Conservation (phyloP, 2,888 invertebrate species). For the Andrena camellia region DNA sequence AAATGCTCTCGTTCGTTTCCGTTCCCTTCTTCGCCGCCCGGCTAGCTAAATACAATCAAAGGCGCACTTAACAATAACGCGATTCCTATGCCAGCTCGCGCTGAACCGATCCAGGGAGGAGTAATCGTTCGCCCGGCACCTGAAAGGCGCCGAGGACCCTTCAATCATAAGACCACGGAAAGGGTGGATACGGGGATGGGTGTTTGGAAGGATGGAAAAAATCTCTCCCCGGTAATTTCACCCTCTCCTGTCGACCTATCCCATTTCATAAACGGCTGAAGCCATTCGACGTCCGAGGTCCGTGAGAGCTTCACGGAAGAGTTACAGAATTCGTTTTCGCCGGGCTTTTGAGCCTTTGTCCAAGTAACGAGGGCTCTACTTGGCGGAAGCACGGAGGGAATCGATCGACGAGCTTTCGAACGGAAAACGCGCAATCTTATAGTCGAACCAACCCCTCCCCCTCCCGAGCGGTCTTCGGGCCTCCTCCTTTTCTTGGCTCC, state of each 20-base stretch:
- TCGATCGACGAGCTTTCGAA: slow-evolving; percentile 65
- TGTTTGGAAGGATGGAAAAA: slow-evolving; percentile 41
- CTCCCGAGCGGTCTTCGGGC: background rate
- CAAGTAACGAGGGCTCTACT: slow-evolving; percentile 67
- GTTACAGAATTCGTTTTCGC: slow-evolving; percentile 66
- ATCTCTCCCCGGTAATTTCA: slow-evolving; percentile 51
- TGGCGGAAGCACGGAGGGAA: slow-evolving; percentile 55
- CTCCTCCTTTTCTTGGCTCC: slow-evolving; percentile 36
- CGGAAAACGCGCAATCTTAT: slow-evolving; percentile 64
- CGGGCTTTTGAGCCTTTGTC: slow-evolving; percentile 66
- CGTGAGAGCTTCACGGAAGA: slow-evolving; percentile 54
- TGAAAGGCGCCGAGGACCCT: background rate
- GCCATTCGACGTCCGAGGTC: slow-evolving; percentile 41
- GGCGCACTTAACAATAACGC: background rate
- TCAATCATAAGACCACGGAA: background rate
- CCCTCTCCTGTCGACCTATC: slow-evolving; percentile 29
- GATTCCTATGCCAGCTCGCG: background rate
- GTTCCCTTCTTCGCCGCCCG: background rate
- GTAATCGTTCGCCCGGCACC: background rate
- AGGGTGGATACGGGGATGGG: slow-evolving; percentile 1
- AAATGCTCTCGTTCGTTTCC: background rate
- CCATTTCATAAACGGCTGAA: slow-evolving; percentile 58
- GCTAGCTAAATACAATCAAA: slow-evolving; percentile 1
- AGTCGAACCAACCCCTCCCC: slow-evolving; percentile 53
- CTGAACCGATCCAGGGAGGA: too few relatives aligned